A percentile compares a stretch with the other conserved stretches of the same genome.
These are phyloP conservation scores for Oncorhynchus nerka DNA, from an alignment of 2,113 vertebrate genomes.

Conservation along the genomic window DNA sequence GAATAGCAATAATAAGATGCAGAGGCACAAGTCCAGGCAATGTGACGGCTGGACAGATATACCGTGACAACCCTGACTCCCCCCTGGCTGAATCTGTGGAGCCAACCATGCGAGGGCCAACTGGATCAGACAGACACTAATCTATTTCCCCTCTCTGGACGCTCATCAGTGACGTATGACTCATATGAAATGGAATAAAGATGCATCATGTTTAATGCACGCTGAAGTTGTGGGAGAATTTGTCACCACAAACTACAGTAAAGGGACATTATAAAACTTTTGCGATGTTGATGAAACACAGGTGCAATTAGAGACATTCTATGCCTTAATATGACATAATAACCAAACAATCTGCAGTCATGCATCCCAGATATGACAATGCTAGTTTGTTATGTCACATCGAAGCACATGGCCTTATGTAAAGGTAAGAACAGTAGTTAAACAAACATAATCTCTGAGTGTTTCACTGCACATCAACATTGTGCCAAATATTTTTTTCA, in stretches of 20 bases:
- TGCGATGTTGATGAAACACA: too few relatives aligned
- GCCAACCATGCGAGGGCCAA: constrained; percentile 40
- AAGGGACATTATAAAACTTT: background rate
- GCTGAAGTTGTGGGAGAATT: background rate
- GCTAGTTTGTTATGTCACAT: background rate
- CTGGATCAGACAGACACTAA: constrained; percentile 41
- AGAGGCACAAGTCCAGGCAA: constrained; percentile 3
- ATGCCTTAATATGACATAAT: background rate
- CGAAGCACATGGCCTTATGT: background rate
- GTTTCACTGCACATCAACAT: constrained; percentile 7
- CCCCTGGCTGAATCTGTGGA: constrained; percentile 21
- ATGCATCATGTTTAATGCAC: constrained; percentile 11
- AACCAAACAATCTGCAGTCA: background rate
- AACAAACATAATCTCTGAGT: background rate
- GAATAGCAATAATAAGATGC: background rate
- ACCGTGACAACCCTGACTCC: constrained; percentile 46
- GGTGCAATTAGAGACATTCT: background rate
- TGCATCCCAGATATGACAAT: background rate
- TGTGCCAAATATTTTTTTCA: background rate
- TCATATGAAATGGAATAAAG: constrained; percentile 12
- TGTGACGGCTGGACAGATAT: constrained; percentile 24
- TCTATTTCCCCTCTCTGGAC: constrained; percentile 36
- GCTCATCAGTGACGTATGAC: constrained; percentile 31
- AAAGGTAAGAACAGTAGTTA: background rate
- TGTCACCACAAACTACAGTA: constrained; percentile 1